Percentiles rank a stretch among this genome's conserved stretches.
These are phyloP conservation scores for Cephalotes varians DNA, from an alignment of 2,888 invertebrate genomes.

Conservation along the genomic window DNA sequence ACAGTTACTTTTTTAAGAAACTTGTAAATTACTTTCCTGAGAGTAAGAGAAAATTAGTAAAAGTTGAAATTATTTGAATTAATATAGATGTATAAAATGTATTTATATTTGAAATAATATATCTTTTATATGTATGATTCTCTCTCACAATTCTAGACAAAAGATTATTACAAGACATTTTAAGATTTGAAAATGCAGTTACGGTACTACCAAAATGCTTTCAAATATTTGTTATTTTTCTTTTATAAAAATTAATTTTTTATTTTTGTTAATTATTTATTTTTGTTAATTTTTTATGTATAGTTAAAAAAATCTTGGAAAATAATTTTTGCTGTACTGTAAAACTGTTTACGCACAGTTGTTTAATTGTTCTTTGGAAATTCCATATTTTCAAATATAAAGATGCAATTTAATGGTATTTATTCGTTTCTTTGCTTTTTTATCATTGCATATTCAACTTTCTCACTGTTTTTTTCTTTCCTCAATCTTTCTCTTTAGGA, in stretches of 20 bases:
- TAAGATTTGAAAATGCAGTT: neutral
- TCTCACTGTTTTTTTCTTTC: slow-evolving; percentile 61
- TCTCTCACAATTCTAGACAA: neutral
- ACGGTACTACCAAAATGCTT: neutral
- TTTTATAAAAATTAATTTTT: neutral
- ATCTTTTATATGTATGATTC: neutral
- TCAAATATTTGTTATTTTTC: neutral
- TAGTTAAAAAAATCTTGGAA: neutral
- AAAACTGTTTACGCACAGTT: neutral
- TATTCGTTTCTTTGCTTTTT: neutral
- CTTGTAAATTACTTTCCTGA: neutral
- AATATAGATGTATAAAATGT: neutral
- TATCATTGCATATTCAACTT: slow-evolving; percentile 61
- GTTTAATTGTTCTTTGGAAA: neutral
- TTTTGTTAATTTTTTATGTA: too few relatives aligned
- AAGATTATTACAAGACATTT: neutral
- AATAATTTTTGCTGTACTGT: neutral
- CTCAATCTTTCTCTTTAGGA: slow-evolving; percentile 58
- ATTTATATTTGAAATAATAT: neutral
- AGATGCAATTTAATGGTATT: neutral
- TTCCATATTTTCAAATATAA: neutral
- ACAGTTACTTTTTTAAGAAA: neutral
- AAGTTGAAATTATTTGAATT: neutral
- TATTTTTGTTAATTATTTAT: too few relatives aligned
- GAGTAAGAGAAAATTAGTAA: neutral